These are phyloP conservation scores for Acanthosepion pharaonis DNA, from an alignment of 2,888 invertebrate species.

Conservation along the genomic window DNA sequence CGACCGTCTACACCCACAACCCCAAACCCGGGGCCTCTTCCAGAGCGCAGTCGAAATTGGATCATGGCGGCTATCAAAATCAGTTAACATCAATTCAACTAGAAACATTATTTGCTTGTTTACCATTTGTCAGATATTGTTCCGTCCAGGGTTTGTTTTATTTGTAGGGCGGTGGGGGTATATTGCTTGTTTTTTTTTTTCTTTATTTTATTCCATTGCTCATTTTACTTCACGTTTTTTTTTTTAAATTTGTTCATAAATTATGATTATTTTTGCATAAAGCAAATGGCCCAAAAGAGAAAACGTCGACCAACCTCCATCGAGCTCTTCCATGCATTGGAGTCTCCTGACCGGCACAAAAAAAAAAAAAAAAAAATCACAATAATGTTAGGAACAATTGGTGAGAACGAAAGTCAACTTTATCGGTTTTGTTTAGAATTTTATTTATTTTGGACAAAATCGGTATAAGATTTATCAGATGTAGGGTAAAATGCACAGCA, in stretches of 20 bases:
- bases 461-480: no score
- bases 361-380: no score
- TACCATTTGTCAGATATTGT: not conserved
- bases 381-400: no score
- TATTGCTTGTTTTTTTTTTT: not conserved
- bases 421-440: no score
- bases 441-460: no score
- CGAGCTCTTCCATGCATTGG: no score
- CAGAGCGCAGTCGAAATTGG: not conserved
- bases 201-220: not conserved
- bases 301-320: no score
- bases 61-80: not conserved
- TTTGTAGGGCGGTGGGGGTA: not conserved
- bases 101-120: conserved; percentile 21
- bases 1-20: not conserved
- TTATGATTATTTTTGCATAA: conserved; percentile 6
- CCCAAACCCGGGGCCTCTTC: not conserved
- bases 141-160: not conserved
- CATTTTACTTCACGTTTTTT: no score
- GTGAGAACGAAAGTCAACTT: no score
- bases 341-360: no score
- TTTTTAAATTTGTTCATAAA: not conserved
- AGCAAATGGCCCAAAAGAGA: not conserved
- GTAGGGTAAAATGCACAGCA: no score
- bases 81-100: not conserved